Percentiles rank a stretch among this genome's conserved stretches.
phyloP scores from a whole-genome alignment of 64 coral and sea anemone genomes.

The Montipora sp. region DNA sequence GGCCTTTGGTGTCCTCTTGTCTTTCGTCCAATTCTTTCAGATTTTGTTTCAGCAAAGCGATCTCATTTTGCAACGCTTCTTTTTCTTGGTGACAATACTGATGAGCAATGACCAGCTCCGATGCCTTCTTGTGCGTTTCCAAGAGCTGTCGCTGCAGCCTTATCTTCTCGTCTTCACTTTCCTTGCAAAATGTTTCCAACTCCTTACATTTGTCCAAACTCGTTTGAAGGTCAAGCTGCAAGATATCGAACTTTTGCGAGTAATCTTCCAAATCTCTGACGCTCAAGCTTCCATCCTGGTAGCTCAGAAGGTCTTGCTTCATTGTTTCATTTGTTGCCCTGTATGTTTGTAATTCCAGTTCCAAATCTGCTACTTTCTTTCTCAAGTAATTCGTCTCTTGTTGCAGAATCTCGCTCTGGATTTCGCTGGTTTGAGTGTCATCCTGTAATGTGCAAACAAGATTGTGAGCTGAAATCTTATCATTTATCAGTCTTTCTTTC shows the following conservation, averaged over 20 bases:
- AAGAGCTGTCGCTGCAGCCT: constrained; percentile 56
- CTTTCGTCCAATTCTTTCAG: constrained; percentile 35
- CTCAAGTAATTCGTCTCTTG: constrained; percentile 52
- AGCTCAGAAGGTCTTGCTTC: constrained; percentile 44
- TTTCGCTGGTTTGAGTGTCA: constrained; percentile 56
- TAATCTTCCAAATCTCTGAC: neutral
- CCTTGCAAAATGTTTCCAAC: constrained; percentile 42
- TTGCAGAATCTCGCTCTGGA: constrained; percentile 52
- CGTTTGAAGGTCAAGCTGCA: constrained; percentile 54
- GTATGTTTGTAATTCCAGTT: constrained; percentile 57
- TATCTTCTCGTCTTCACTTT: constrained; percentile 56
- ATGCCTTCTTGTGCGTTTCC: constrained; percentile 56
- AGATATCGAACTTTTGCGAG: constrained; percentile 14
- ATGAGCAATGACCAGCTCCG: constrained; percentile 55
- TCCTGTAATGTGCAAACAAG: constrained; percentile 74
- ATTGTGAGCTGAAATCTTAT: constrained; percentile 79
- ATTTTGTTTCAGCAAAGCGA: constrained; percentile 32
- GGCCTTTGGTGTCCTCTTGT: constrained; percentile 37
- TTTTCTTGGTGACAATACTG: constrained; percentile 72
- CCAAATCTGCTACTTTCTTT: constrained; percentile 61
- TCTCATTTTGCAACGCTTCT: constrained; percentile 70
- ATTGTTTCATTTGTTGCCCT: constrained; percentile 58
- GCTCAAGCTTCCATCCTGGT: constrained; percentile 13
- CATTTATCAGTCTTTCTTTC: constrained; percentile 84
- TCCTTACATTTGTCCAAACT: constrained; percentile 44